Evolutionary conservation across 23 tunicate genomes (phyloP).

Genomic region (Styela clava): DNA sequence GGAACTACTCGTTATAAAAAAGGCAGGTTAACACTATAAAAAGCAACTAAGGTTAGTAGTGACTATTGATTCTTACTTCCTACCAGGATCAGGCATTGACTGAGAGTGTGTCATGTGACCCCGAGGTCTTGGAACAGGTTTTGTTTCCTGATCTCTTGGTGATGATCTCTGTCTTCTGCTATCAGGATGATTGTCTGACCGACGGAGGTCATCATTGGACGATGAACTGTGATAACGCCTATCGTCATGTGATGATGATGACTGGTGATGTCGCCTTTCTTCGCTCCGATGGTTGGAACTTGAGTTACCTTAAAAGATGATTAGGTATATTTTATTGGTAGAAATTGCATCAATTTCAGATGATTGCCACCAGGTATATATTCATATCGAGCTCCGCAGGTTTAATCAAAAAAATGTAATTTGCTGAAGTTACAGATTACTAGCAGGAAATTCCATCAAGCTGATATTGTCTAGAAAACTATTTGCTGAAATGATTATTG

Average conservation of each 20-base stretch:
- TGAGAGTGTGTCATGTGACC: not conserved
- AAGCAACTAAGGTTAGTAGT: conserved; percentile 4
- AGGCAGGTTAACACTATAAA: too few relatives aligned
- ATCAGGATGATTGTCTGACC: not conserved
- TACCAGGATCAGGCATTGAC: not conserved
- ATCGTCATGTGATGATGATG: not conserved
- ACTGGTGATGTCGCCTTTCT: not conserved
- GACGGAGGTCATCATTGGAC: not conserved
- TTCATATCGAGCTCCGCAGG: too few relatives aligned
- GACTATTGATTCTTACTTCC: not conserved
- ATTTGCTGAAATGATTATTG: too few relatives aligned
- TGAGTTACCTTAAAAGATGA: not conserved
- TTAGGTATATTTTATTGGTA: not conserved
- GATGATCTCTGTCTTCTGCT: not conserved
- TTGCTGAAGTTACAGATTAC: too few relatives aligned
- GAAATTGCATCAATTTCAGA: too few relatives aligned
- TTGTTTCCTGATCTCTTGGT: not conserved
- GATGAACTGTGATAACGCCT: not conserved
- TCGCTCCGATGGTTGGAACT: not conserved
- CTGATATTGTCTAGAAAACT: too few relatives aligned
- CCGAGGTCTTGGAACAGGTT: not conserved
- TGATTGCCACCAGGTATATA: too few relatives aligned
- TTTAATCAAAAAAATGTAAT: too few relatives aligned
- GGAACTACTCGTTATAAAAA: too few relatives aligned
- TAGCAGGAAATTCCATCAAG: too few relatives aligned